phyloP scores from a whole-genome alignment of 2,797 vertebrate genomes.

The Sebastes melanostomus region DNA sequence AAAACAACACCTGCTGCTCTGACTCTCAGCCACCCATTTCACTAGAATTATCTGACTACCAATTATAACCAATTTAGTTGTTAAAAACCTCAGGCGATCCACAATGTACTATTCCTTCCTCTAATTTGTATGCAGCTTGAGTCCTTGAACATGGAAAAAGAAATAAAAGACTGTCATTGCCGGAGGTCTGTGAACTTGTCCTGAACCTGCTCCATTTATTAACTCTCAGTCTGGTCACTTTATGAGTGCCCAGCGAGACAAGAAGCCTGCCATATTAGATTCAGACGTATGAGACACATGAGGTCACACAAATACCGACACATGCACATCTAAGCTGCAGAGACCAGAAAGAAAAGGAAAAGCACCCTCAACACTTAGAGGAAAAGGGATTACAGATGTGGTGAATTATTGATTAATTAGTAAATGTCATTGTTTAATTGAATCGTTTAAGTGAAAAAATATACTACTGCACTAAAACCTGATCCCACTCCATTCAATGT shows the following conservation, averaged over 20 bases:
- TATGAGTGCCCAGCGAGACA: conserved; percentile 23
- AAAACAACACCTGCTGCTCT: conserved; percentile 17
- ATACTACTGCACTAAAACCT: neutral
- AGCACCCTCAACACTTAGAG: neutral
- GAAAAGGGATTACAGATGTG: neutral
- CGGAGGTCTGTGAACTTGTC: conserved; percentile 33
- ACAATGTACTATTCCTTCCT: neutral
- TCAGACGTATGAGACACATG: neutral
- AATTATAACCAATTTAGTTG: conserved; percentile 27
- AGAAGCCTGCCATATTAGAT: neutral
- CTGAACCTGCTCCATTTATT: conserved; percentile 44
- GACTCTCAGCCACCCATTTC: conserved; percentile 7
- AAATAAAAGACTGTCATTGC: conserved; percentile 33
- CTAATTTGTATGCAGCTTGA: conserved; percentile 25
- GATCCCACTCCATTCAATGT: no score
- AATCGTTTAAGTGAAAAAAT: neutral
- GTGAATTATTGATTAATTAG: neutral
- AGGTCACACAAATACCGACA: neutral
- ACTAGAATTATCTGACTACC: conserved; percentile 25
- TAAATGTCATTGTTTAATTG: neutral
- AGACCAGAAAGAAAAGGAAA: neutral
- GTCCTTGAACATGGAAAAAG: conserved; percentile 41
- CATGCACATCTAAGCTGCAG: neutral
- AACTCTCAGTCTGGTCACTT: conserved; percentile 12
- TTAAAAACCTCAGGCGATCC: conserved; percentile 17